These are phyloP conservation scores for Channa striata DNA, from an alignment of 2,797 vertebrate species.

Conservation along the genomic window DNA sequence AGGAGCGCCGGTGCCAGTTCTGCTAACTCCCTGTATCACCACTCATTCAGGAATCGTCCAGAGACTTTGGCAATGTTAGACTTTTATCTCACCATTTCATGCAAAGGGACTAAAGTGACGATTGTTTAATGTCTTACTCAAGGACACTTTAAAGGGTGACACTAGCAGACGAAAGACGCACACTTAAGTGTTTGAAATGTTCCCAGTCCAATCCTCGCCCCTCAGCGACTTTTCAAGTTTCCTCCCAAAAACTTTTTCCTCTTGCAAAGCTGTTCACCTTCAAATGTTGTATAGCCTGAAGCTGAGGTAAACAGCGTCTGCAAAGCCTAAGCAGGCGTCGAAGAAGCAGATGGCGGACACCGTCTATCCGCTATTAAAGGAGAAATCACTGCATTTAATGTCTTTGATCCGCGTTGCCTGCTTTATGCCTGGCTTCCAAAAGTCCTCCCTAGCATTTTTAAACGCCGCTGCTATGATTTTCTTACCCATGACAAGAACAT, in stretches of 20 bases:
- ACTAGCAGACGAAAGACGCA: neutral
- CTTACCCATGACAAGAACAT: constrained; percentile 9
- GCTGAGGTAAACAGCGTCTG: constrained; percentile 22
- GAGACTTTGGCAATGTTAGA: neutral
- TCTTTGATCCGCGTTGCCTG: neutral
- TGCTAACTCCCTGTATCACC: neutral
- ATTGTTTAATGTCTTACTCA: neutral
- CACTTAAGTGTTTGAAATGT: neutral
- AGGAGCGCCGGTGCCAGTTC: neutral
- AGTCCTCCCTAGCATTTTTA: neutral
- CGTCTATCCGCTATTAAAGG: constrained; percentile 26
- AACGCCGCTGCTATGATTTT: neutral
- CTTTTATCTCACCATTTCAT: neutral
- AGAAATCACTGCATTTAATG: constrained; percentile 2
- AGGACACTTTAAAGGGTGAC: constrained; percentile 7
- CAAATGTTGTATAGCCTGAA: constrained; percentile 8
- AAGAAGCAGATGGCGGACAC: constrained; percentile 34
- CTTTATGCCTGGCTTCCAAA: neutral
- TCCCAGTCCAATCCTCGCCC: too few species aligned
- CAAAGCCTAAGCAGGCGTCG: neutral
- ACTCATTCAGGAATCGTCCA: too few species aligned
- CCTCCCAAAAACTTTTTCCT: constrained; percentile 2
- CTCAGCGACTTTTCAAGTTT: neutral
- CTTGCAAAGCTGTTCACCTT: neutral
- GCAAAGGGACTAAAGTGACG: neutral